Conservation (phyloP, 2,888 invertebrate species). For the Dioctria linearis region DNA sequence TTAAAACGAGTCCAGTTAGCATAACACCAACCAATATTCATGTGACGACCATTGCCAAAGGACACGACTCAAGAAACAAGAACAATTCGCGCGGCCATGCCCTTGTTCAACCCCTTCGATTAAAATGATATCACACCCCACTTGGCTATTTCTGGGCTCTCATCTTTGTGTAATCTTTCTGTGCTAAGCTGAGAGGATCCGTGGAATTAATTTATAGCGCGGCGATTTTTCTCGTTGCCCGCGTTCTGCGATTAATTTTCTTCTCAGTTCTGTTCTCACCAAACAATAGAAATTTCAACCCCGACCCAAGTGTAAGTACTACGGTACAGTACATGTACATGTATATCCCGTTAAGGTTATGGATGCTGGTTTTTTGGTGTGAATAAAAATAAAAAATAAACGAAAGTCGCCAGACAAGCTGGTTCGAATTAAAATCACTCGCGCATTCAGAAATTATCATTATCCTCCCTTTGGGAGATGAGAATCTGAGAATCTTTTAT, state of each 20-base stretch:
- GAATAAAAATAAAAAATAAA: constrained; percentile 24
- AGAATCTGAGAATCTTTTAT: neutral
- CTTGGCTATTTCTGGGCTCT: neutral
- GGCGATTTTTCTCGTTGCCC: constrained; percentile 45
- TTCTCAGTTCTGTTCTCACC: neutral
- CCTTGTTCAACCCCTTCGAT: constrained; percentile 51
- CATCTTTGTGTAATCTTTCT: neutral
- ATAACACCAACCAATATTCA: constrained; percentile 1
- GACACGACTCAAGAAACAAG: constrained; percentile 38
- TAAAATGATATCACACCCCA: constrained; percentile 52
- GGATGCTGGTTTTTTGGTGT: constrained; percentile 1
- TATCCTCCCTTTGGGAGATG: constrained; percentile 35
- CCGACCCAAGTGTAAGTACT: neutral
- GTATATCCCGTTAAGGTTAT: no score
- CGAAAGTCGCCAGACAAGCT: constrained; percentile 36
- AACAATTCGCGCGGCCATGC: constrained; percentile 40
- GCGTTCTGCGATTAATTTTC: constrained; percentile 40
- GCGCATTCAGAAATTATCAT: constrained; percentile 33
- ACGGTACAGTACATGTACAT: neutral
- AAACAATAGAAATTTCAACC: constrained; percentile 12
- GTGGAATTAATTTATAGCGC: constrained; percentile 15
- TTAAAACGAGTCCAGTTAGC: constrained; percentile 46
- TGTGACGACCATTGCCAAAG: neutral
- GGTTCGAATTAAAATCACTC: constrained; percentile 39
- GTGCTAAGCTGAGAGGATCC: neutral